Base-by-base conservation (phyloP, 2,113 vertebrate species). In the Argyrosomus japonicus region DNA sequence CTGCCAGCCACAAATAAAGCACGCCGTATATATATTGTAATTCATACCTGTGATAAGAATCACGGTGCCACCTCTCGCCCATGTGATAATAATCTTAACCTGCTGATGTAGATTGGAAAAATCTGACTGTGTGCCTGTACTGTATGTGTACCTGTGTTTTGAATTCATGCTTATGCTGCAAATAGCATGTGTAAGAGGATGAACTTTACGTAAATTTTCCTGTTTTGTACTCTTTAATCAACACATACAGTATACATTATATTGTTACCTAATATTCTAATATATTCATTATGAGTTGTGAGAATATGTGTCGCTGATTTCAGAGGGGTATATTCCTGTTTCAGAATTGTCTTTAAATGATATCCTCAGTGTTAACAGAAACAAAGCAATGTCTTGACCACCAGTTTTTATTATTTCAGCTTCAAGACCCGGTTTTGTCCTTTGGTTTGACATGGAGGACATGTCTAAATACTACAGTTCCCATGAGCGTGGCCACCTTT, bases 11-110 rank as follows among this genome's bases (percentile, higher is more conserved):
- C 91, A 91, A 95, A 93, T 93, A 95, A 93, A 92, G 85, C 90
- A 79, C 17, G 72, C 87, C 92, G 87, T 86, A 91, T 93, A 93
- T 95, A 95, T 95, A 94, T 94, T 95, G 94, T 95, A 94, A 94
- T 95, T 94, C 91, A 54, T 88, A 94, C 89, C 88, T 90, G 88
- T 71, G 91, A 92, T 86, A 90, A 86, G 88, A 89, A 86, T 90
- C 92, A 62, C 47, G 86, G 68, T 69, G 81, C 90, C 89, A 83
- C 75, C 82, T 92, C 85, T 60, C 53, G 72, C 84, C 77, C 84
- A 75, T 72, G 72, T 76, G 84, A 82, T 91, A 86, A 93, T 93
- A 90, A 93, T 92, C 90, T 89, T 92, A 89, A 93, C 71, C 70
- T 79, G 77, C 79, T 67, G 89, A 84, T 84, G 82, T 70, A 91